Base-by-base conservation (phyloP, 1,140 invertebrate genomes). In the Drosophila albomicans region DNA sequence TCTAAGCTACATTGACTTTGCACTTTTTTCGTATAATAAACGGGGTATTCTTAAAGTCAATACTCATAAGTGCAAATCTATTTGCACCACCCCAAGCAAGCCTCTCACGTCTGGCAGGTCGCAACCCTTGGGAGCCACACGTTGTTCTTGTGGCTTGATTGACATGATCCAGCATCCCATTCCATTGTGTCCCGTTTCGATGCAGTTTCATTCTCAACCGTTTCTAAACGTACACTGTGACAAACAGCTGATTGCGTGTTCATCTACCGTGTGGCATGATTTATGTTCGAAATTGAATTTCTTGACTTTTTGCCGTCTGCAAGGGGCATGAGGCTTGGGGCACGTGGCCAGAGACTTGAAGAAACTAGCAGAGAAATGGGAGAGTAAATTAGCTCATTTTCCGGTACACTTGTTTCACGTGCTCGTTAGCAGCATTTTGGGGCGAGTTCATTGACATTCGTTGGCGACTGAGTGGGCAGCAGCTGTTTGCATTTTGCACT, bases 211-310 rank as follows among this genome's bases (percentile, higher is more conserved):
- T 70, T 66, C 51, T 49, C 3, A n/a, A 32, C 52, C 41, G 48
- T 61, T 69, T 32, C 56, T 48, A 66, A 48, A 61, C 38, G 30
- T 69, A 70, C 16, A 8, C 30, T 71, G 74, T 80, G 82, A 88
- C 84, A 88, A 87, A 88, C 84, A 88, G 84, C 86, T 88, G 84
- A 88, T 88, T 88, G 84, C 78, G 80, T 86, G 82, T 77, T 79
- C 82, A 70, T 75, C 76, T 78, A 59, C 68, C 51, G 62, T 77
- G 32, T 63, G 61, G 70, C 78, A 88, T 88, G 84, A 88, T 88
- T 88, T 88, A 88, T 88, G 84, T 78, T 70, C 56, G 16, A 78
- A 84, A 88, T 88, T 81, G 84, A 89, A 89, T 88, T 89, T 89
- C 85, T 89, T 88, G 85, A 88, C 84, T 88, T 82, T 54, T 76